Evolutionary conservation across 2,797 vertebrate genomes (phyloP).

Genomic region (Phalloptychus januarius): DNA sequence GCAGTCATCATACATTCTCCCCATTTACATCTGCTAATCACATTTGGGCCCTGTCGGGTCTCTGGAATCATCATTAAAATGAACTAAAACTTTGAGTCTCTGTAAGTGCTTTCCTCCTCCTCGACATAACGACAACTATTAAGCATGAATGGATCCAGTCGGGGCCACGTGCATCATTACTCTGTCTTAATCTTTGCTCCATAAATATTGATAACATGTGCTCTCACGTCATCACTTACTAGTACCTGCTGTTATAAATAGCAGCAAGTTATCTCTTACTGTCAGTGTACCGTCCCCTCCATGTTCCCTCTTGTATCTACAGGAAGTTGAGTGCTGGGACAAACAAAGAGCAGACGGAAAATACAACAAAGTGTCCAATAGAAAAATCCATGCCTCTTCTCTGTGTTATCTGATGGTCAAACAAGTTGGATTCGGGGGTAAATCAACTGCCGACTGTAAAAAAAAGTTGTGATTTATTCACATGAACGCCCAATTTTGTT

Average conservation of each 20-base stretch:
- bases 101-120: conserved; percentile 78
- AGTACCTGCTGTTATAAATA: conserved; percentile 84
- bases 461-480: conserved; percentile 18
- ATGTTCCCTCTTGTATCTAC: conserved; percentile 59
- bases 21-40: conserved; percentile 80
- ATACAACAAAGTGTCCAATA: conserved; percentile 60
- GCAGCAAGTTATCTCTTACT: conserved; percentile 73
- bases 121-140: conserved; percentile 80
- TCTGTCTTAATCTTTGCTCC: conserved; percentile 82
- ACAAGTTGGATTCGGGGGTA: conserved; percentile 8
- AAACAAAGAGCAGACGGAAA: conserved; percentile 57
- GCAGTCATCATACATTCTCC: conserved; percentile 59
- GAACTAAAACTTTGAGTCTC: conserved; percentile 74
- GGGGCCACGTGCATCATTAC: conserved; percentile 74
- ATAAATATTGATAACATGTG: conserved; percentile 86
- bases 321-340: conserved; percentile 68
- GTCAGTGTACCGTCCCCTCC: conserved; percentile 48
- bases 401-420: conserved; percentile 10
- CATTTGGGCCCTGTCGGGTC: conserved; percentile 77
- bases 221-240: conserved; percentile 80
- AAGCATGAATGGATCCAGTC: conserved; percentile 74
- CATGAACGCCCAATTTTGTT: conserved; percentile 5
- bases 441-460: not conserved
- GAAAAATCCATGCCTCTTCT: conserved; percentile 30
- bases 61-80: conserved; percentile 83